These are phyloP conservation scores for Deilephila elpenor DNA, from an alignment of 2,888 invertebrate species.

Conservation along the genomic window DNA sequence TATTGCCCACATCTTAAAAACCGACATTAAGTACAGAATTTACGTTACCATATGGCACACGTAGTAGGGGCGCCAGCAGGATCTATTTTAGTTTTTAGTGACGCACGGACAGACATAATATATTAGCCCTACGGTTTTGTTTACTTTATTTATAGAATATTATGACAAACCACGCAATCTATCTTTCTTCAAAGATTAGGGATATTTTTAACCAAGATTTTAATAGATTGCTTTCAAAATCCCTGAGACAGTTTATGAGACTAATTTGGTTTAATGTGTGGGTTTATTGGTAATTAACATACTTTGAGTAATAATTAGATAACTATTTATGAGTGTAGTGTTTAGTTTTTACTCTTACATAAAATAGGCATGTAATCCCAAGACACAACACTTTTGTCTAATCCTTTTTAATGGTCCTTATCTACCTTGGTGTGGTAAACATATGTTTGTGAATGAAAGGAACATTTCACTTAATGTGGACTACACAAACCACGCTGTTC, in stretches of 20 bases:
- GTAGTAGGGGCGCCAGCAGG: constrained; percentile 1
- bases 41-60: neutral
- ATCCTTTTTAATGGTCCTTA: too few relatives aligned
- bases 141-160: constrained; percentile 25
- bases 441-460: too few relatives aligned
- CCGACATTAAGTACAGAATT: neutral
- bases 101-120: constrained; percentile 37
- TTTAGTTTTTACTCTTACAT: neutral
- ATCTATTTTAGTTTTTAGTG: constrained; percentile 42
- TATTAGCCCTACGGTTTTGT: constrained; percentile 42
- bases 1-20: neutral
- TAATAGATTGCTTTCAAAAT: neutral
- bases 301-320: neutral
- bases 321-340: neutral
- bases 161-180: constrained; percentile 28
- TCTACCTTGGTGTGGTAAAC: too few relatives aligned
- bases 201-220: neutral
- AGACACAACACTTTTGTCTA: too few relatives aligned
- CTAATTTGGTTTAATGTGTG: neutral
- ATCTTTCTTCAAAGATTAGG: constrained; percentile 8
- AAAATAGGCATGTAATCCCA: too few relatives aligned
- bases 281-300: neutral
- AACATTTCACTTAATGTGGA: too few relatives aligned
- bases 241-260: neutral
- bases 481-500: too few relatives aligned